Percentiles rank a stretch among this genome's conserved stretches.
phyloP scores from a whole-genome alignment of 2,113 vertebrate genomes.

The Trematocara zebra region DNA sequence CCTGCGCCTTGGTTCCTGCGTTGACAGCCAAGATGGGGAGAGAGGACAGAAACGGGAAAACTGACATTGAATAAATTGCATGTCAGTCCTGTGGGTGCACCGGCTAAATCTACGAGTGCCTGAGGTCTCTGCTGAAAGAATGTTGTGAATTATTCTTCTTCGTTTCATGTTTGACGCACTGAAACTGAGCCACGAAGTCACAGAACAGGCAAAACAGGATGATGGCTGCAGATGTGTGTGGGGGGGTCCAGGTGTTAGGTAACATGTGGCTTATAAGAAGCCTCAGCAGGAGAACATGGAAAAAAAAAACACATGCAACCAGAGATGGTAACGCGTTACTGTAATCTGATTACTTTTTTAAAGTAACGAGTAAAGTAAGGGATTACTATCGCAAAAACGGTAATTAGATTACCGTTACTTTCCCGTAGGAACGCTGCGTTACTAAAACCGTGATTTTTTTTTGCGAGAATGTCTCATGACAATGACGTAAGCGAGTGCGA shows the following conservation, averaged over 20 bases:
- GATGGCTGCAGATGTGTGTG: neutral
- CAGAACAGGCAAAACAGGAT: neutral
- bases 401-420: no score
- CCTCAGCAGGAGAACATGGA: neutral
- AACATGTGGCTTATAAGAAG: neutral
- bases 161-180: neutral
- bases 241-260: neutral
- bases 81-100: neutral
- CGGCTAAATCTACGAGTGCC: neutral
- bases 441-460: no score
- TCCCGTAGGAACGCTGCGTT: no score
- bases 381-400: no score
- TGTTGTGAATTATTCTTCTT: neutral
- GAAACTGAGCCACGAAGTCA: constrained; percentile 15
- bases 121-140: neutral
- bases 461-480: no score
- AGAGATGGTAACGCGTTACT: no score
- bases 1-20: constrained; percentile 20
- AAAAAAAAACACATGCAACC: neutral
- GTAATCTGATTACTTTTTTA: no score
- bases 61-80: neutral
- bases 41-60: neutral
- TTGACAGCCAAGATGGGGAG: neutral
- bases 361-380: no score
- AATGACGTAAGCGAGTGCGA: no score